A percentile compares a stretch with the other conserved stretches of the same genome.
Evolutionary conservation across 2,113 vertebrate genomes (phyloP).

Genomic region (Ophiodon elongatus): DNA sequence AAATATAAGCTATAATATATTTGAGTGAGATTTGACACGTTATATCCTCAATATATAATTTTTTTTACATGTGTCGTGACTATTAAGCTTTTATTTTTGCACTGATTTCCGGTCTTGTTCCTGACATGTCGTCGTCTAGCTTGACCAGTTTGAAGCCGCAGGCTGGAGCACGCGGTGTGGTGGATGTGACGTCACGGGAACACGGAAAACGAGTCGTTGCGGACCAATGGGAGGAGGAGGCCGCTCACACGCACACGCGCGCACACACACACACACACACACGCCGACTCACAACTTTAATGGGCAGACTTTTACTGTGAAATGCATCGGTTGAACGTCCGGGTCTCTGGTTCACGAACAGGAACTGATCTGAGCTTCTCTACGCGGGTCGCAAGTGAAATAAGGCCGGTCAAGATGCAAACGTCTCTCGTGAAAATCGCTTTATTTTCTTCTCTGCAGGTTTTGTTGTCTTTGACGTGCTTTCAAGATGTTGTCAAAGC

Average conservation of each 20-base stretch:
- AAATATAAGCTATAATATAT: neutral
- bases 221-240: conserved; percentile 35
- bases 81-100: conserved; percentile 10
- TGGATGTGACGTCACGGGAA: conserved; percentile 63
- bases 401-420: conserved; percentile 69
- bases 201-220: neutral
- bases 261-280: too few species aligned
- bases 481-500: conserved; percentile 65
- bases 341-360: conserved; percentile 39
- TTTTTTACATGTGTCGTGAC: accelerated
- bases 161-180: conserved; percentile 67
- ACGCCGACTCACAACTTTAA: neutral
- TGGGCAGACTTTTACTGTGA: conserved; percentile 52
- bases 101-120: neutral
- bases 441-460: conserved; percentile 61
- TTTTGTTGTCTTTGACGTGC: conserved; percentile 63
- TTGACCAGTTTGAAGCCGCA: conserved; percentile 35
- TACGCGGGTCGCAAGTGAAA: neutral
- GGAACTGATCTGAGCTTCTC: conserved; percentile 18
- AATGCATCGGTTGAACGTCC: conserved; percentile 48
- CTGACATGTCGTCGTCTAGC: conserved; percentile 9
- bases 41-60: accelerated
- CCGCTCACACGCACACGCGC: neutral
- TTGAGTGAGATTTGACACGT: accelerated
- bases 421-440: conserved; percentile 47